Evolutionary conservation across 1,140 invertebrate species (phyloP).

Genomic region (Euura lappo): DNA sequence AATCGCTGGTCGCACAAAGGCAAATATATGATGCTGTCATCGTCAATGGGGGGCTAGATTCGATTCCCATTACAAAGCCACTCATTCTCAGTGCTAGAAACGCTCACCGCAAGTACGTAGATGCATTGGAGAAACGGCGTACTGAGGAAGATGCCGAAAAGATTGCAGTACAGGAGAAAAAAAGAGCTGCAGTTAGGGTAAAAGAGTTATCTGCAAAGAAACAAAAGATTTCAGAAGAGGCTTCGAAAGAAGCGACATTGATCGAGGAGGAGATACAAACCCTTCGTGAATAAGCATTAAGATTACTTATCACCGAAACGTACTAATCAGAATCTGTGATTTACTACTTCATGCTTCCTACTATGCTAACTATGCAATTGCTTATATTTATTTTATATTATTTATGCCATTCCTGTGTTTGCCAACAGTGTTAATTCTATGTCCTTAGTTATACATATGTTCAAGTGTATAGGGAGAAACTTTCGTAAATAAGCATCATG

Average conservation of each 20-base stretch:
- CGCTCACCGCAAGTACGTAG: neutral
- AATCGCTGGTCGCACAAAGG: constrained; percentile 28
- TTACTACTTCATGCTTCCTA: neutral
- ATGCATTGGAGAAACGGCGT: neutral
- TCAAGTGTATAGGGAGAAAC: neutral
- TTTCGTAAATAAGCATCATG: neutral
- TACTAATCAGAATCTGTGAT: neutral
- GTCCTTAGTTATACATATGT: neutral
- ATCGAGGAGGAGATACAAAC: neutral
- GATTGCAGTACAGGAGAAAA: neutral
- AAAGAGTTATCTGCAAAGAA: neutral
- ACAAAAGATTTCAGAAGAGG: neutral
- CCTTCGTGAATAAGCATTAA: neutral
- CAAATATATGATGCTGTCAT: constrained; percentile 25
- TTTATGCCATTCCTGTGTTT: neutral
- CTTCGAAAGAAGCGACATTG: neutral
- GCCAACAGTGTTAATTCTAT: neutral
- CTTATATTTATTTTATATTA: too few relatives aligned
- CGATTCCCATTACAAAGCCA: constrained; percentile 16
- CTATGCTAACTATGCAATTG: neutral
- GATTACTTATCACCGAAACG: neutral
- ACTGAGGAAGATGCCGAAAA: neutral
- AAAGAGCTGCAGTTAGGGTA: neutral
- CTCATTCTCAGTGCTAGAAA: neutral
- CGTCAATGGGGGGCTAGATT: constrained; percentile 14